Base-by-base conservation (phyloP, 2,113 vertebrate species). In the Trogon surrucura region DNA sequence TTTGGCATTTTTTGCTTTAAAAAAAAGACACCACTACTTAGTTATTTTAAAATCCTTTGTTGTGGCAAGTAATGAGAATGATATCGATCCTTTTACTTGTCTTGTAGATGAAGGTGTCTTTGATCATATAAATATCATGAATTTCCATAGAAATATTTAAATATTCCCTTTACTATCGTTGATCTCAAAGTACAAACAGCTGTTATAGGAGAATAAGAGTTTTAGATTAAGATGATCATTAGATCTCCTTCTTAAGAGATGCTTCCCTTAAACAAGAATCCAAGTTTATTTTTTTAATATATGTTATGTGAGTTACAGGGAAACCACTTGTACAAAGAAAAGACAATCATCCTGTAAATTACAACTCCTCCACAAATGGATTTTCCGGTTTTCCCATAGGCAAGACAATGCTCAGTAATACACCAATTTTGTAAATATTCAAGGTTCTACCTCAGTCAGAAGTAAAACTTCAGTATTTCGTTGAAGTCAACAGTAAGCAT, bases 31-130 rank as follows among this genome's bases (percentile, higher is more conserved):
- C 19, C 7, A 58, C 47, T 64, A 26, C 13, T 79, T 85, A 73
- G 64, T 85, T 91, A 77, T 80, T 80, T 80, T 16, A 32, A 94
- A 92, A 89, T 66, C 60, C 47, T 89, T 90, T 91, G 60, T 54
- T 90, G 67, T 78, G 47, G 41, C 47, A 88, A 66, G 36, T 70
- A 88, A 85, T 66, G n/a, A 93, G 61, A 89, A 89, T 70, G 64
- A 79, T 54, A 79, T 65, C 79, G 65, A 75, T 57, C 45, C 41
- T 92, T 64, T 77, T 38, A 60, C 75, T 85, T 70, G 7, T 45
- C 32, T 72, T 32, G 47, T 30, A 91, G 81, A 93, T 83, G 47
- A 89, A 96, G n/a, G 51, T 38, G 23, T 56, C 85, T 95, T 96
- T 95, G 74, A 91, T 95, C 87, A 66, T 13, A 3, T 14, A 87